Evolutionary conservation across 2,888 invertebrate genomes (phyloP), one percentile per base, ranked within the genome.

Genomic region (Scaptodrosophila latifasciaeformis): DNA sequence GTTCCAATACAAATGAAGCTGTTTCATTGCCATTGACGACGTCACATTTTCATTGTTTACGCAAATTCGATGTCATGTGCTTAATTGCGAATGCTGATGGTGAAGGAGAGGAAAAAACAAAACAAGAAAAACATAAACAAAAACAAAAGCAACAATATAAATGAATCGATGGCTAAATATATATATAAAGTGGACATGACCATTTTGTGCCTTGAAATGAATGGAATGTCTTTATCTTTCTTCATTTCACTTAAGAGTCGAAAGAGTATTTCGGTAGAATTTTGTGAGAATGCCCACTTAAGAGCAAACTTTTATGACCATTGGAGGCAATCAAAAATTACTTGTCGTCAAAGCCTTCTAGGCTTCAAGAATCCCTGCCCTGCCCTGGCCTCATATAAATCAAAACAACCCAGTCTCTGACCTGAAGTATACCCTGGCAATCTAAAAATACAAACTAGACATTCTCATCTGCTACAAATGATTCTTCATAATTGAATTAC

Each of bases 401-500:
- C 66, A 59, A 46, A 46, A 44, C 27, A 51, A 49, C 40, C 35
- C 48, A 44, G 44, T 46, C 7, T 47, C 30, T 17, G 18, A 15
- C 19, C 10, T 18, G 21, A 45, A 55, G 24, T 37, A 27, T 44
- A 29, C 15, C 15, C 21, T 29, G 21, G 6, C 24, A 1, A n/a
- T 55, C 68, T 67, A 66, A 59, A 78, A 78, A 72, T 74, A 71
- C 19, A 13, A 9, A 10, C 10, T 10, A 37, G 59, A 49, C 48
- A 54, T 60, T 62, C n/a, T n/a, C 69, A 74, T 58, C 64, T 62
- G 78, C 57, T 54, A 52, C 65, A 82, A 80, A 77, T 78, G 79
- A 80, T 69, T 72, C 62, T 53, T 70, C 75, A 78, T 77, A 81
- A 82, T 79, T 79, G 49, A 81, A 77, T 77, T 79, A 70, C 80